A percentile compares a stretch with the other conserved stretches of the same genome.
Evolutionary conservation across 1,140 invertebrate species (phyloP).

Genomic region (Sycophaga agraensis): DNA sequence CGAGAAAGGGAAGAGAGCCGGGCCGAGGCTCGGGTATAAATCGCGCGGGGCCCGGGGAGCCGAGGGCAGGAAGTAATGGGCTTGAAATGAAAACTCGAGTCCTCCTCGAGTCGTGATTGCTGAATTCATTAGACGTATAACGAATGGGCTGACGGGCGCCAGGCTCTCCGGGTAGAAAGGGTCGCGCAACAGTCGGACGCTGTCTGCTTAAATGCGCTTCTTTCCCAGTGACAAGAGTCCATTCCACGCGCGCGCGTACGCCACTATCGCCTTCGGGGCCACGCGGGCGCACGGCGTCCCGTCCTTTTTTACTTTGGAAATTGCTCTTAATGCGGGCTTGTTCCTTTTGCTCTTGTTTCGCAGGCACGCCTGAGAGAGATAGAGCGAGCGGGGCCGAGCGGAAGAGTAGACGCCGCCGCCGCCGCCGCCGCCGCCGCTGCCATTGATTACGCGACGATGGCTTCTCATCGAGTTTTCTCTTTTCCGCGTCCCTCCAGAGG

Average conservation of each 20-base stretch:
- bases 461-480: slow-evolving; percentile 13
- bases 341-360: background rate
- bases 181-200: background rate
- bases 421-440: no score
- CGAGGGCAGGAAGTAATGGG: background rate
- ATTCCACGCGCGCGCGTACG: background rate
- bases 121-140: background rate
- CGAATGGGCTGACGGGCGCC: no score
- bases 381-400: no score
- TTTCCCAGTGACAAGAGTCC: no score
- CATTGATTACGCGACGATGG: slow-evolving; percentile 3
- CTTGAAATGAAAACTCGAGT: slow-evolving; percentile 8
- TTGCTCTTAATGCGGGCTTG: background rate
- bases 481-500: background rate
- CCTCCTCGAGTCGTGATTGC: slow-evolving; percentile 1
- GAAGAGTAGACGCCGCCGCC: background rate
- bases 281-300: no score
- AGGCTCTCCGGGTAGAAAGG: background rate
- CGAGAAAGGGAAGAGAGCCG: no score
- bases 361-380: no score
- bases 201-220: background rate
- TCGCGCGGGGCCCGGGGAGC: no score
- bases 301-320: background rate
- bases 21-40: no score
- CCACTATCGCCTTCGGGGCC: no score